Conservation (phyloP, 2,113 vertebrate species). For the Coptodon rendalli region DNA sequence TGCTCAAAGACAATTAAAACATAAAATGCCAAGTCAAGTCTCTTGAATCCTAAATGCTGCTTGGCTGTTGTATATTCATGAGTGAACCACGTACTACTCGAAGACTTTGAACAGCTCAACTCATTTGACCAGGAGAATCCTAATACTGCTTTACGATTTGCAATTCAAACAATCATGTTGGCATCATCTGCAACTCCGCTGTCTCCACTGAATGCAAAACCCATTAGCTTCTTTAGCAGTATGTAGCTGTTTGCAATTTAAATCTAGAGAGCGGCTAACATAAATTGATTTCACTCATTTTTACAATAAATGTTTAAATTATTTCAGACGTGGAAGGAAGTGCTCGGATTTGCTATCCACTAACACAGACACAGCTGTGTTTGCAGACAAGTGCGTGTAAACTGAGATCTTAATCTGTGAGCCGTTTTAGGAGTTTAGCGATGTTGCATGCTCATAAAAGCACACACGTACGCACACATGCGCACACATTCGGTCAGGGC, state of each 20-base stretch:
- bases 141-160: not conserved
- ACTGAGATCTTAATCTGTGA: constrained; percentile 6
- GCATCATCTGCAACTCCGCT: not conserved
- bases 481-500: constrained; percentile 30
- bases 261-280: not conserved
- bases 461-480: not conserved
- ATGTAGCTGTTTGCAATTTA: not conserved
- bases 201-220: not conserved
- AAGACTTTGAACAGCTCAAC: constrained; percentile 47
- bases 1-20: constrained; percentile 58
- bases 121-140: constrained; percentile 44
- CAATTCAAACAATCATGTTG: constrained; percentile 4
- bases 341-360: not conserved
- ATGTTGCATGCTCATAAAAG: not conserved
- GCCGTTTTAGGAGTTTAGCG: constrained; percentile 11
- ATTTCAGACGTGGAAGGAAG: not conserved
- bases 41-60: constrained; percentile 51
- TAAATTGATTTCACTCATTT: not conserved
- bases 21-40: constrained; percentile 65
- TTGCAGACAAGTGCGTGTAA: constrained; percentile 3
- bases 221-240: not conserved
- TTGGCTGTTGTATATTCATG: constrained; percentile 60
- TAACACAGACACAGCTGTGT: not conserved
- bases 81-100: constrained; percentile 25
- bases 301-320: not conserved